These are phyloP conservation scores for Epinephelus awoara DNA, from an alignment of 2,797 vertebrate species.

Conservation along the genomic window DNA sequence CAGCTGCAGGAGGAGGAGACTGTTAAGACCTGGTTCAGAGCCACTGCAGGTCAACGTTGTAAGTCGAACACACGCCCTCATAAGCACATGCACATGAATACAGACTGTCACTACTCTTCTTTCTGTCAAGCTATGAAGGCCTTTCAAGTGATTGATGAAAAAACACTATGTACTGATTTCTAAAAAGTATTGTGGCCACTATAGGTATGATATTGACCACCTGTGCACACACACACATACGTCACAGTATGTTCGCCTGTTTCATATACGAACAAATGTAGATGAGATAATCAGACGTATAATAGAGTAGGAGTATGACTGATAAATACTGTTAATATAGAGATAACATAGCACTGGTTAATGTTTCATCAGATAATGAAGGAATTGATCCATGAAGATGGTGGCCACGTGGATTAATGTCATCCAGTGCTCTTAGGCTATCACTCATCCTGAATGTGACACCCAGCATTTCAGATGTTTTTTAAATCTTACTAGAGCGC, in stretches of 20 bases:
- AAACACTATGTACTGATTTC: not conserved
- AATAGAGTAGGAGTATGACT: slow-evolving; percentile 12
- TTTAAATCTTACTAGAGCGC: slow-evolving; percentile 1
- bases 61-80: slow-evolving; percentile 71
- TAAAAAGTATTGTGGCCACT: not conserved
- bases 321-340: slow-evolving; percentile 43
- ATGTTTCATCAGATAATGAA: slow-evolving; percentile 58
- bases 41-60: slow-evolving; percentile 91
- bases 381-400: slow-evolving; percentile 53
- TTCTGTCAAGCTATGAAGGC: slow-evolving; percentile 22
- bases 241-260: slow-evolving; percentile 9
- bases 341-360: slow-evolving; percentile 44
- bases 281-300: slow-evolving; percentile 25
- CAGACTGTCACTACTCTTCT: slow-evolving; percentile 3
- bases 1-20: slow-evolving; percentile 87
- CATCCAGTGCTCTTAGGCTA: slow-evolving; percentile 38
- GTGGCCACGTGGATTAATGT: slow-evolving; percentile 57
- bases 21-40: slow-evolving; percentile 89
- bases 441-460: slow-evolving; percentile 56
- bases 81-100: slow-evolving; percentile 22
- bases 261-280: not conserved
- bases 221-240: not conserved
- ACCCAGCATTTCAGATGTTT: slow-evolving; percentile 32
- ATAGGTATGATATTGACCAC: not conserved
- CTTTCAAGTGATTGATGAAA: not conserved